These are phyloP conservation scores for Calcarius lapponicus DNA, from an alignment of 2,797 vertebrate species.

Conservation along the genomic window DNA sequence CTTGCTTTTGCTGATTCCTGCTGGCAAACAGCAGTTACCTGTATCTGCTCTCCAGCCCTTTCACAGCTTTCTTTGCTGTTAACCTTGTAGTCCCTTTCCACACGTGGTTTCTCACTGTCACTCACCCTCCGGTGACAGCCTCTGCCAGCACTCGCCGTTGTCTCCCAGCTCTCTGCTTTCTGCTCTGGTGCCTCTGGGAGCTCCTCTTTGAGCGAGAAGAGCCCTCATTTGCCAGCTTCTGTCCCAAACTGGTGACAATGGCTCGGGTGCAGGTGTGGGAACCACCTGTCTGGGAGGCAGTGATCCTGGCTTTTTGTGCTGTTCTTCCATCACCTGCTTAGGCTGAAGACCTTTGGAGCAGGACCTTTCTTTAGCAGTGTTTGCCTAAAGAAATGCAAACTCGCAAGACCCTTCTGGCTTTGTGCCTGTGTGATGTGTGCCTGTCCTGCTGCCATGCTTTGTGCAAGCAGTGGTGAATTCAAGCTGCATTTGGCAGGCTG, in stretches of 20 bases:
- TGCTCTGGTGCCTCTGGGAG: background rate
- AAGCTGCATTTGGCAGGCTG: background rate
- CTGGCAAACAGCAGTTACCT: slow-evolving; percentile 61
- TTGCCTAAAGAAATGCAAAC: background rate
- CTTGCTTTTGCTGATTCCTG: slow-evolving; percentile 48
- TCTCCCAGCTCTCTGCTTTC: background rate
- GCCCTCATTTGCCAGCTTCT: background rate
- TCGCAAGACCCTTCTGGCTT: background rate
- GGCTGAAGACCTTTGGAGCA: background rate
- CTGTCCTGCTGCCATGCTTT: background rate
- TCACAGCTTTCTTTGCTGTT: slow-evolving; percentile 36
- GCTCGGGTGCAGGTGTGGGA: fast-evolving
- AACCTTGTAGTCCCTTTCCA: slow-evolving; percentile 16
- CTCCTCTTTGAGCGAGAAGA: background rate
- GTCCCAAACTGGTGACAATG: background rate
- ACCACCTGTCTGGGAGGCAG: background rate
- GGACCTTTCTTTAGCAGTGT: background rate
- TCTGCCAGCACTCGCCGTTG: background rate
- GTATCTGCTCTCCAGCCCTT: slow-evolving; percentile 39
- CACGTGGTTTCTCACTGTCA: background rate
- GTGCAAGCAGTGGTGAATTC: background rate
- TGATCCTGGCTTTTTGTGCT: background rate
- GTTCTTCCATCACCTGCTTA: background rate
- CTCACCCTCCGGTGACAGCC: slow-evolving; percentile 1
- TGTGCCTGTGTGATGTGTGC: background rate